Conservation (phyloP, 2,797 vertebrate genomes). For the Phoxinus dragarum region DNA sequence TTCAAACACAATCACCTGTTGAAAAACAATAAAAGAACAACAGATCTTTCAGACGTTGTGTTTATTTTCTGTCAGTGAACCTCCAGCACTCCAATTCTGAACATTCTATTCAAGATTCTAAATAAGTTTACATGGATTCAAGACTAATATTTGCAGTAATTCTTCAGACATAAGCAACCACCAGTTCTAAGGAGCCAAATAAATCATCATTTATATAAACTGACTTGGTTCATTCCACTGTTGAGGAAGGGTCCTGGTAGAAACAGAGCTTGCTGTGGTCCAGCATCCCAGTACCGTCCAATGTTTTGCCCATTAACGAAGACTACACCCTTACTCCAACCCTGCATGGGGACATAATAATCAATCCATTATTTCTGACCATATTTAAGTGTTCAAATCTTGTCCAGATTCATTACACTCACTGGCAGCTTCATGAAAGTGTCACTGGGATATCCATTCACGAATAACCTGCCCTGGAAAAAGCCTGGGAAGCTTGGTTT, state of each 20-base stretch:
- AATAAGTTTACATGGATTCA: not conserved
- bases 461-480: slow-evolving; percentile 84
- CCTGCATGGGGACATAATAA: slow-evolving; percentile 70
- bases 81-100: not conserved
- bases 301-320: slow-evolving; percentile 91
- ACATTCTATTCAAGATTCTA: not conserved
- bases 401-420: slow-evolving; percentile 58
- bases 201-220: not conserved
- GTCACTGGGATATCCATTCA: slow-evolving; percentile 85
- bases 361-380: not conserved
- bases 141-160: not conserved
- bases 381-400: not conserved
- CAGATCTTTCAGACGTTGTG: too few species aligned
- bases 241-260: slow-evolving; percentile 88
- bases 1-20: slow-evolving; percentile 89
- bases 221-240: slow-evolving; percentile 89
- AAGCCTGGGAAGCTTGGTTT: slow-evolving; percentile 85
- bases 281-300: slow-evolving; percentile 93
- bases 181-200: not conserved
- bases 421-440: slow-evolving; percentile 91
- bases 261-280: slow-evolving; percentile 93
- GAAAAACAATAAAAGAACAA: not conserved
- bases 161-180: not conserved
- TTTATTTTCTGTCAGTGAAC: not conserved
- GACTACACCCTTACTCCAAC: slow-evolving; percentile 93